Conservation (phyloP, 2,113 vertebrate species). For the Eptatretus burgeri region DNA sequence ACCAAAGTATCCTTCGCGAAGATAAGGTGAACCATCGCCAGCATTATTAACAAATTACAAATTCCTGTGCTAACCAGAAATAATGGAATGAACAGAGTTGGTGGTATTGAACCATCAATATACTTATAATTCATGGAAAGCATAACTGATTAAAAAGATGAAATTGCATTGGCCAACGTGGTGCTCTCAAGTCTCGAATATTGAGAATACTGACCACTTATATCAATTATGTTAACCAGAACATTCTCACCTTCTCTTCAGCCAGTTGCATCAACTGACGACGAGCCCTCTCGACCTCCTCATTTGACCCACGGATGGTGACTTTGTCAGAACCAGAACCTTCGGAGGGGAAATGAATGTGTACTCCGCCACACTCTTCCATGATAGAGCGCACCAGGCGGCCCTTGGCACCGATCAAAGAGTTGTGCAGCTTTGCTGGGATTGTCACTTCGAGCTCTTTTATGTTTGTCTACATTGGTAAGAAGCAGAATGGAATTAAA, state of each 20-base stretch:
- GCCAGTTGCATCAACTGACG: conserved; percentile 74
- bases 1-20: too few species aligned
- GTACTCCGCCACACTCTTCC: conserved; percentile 91
- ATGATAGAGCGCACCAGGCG: conserved; percentile 90
- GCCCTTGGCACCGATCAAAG: conserved; percentile 80
- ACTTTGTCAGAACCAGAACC: conserved; percentile 82
- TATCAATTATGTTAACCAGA: neutral
- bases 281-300: conserved; percentile 80
- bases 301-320: conserved; percentile 62
- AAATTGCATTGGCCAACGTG: too few species aligned
- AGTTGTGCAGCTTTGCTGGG: conserved; percentile 79
- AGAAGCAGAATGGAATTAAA: too few species aligned
- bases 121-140: too few species aligned
- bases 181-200: too few species aligned
- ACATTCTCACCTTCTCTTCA: conserved; percentile 53
- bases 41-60: too few species aligned
- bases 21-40: too few species aligned
- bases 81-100: too few species aligned
- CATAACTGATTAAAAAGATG: too few species aligned
- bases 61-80: too few species aligned
- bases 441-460: conserved; percentile 73
- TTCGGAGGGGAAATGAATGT: conserved; percentile 88
- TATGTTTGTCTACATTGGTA: conserved; percentile 46
- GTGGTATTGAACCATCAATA: too few species aligned
- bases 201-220: neutral